Evolutionary conservation across 2,888 invertebrate species (phyloP), one percentile per base, ranked within the genome.

Genomic region (Lasioglossum zephyrum): DNA sequence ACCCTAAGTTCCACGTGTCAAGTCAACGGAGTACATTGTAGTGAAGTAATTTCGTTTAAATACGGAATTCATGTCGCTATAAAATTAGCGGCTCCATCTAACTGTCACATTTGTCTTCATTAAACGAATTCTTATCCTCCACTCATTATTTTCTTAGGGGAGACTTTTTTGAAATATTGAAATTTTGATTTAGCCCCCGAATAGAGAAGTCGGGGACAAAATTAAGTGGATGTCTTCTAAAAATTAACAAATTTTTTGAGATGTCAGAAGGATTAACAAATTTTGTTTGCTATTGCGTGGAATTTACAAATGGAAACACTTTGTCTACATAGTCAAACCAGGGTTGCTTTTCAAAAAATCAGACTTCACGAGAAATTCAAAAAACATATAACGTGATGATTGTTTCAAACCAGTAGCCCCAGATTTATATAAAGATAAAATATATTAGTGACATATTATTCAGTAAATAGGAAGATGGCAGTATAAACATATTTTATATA

Each of bases 1-100:
- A 47, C 11, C 18, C 41, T 9, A 81, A 60, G 31, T 73, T 49
- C 73, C 39, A 31, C 26, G n/a, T 57, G 26, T 74, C 26, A 73
- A 31, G n/a, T 63, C 49, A 31, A 2, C 11, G 5, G 22, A 41
- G 22, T 39, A 13, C 69, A 74, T 18, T 36, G 36, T 73, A 49
- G 44, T n/a, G 36, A 16, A 47, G 18, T 18, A 26, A 79, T 47
- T 63, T 41, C 41, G 4, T 41, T 49, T 41, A 31, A 41, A 72
- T 16, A 31, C 31, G 39, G 9, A 36, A 31, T 22, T 57, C 36
- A 9, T 53, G 36, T 39, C n/a, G 11, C 22, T 41, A 11, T 69
- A n/a, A 36, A 36, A 69, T 69, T 69, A 69, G 36, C 36, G 0
- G 2, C 1, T 11, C 36, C 11, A 11, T 69, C 16, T 13, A 36